Percentiles rank a stretch among this genome's conserved stretches.
These are phyloP conservation scores for human (Homo sapiens) DNA, from an alignment of 2,113 vertebrate genomes.

Conservation along the genomic window GRCh38 chr1:247834001-247834500, in stretches of 20 bases:
- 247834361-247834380: background rate
- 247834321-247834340: background rate
- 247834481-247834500: background rate
- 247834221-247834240: background rate
- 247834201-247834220: background rate
- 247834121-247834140: background rate
- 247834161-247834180: background rate
- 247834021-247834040: background rate
- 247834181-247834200: background rate
- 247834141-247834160: background rate
- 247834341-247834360: background rate
- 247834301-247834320: background rate
- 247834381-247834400: background rate
- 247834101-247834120: constrained; percentile 23
- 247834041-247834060: background rate
- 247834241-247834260: background rate
- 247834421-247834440: background rate
- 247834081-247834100: background rate
- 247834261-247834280: background rate
- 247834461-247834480: background rate
- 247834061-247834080: background rate
- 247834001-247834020: background rate
- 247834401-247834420: background rate
- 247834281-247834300: background rate
- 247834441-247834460: background rate